Evolutionary conservation across 2,113 vertebrate species (phyloP), one percentile per base, ranked within the genome.

Genomic region (Actenoides lindsayi): DNA sequence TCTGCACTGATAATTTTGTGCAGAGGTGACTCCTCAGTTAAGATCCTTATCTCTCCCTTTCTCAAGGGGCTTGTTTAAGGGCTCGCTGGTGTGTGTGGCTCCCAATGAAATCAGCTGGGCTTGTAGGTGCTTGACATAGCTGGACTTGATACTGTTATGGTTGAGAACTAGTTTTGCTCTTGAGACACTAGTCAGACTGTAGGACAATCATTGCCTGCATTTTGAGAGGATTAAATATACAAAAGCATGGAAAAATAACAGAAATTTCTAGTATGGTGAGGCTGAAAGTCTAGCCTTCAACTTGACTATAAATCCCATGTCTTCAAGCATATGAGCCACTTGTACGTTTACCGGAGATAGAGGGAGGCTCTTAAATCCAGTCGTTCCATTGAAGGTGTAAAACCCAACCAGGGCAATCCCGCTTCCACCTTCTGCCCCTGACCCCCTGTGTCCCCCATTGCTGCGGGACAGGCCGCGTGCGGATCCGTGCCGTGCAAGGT

Each of bases 391-490:
- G 1, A 54, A 50, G 37, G 25, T 12, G 4, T 54, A 20, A 68
- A 27, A 56, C 15, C 7, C 30, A 64, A 10, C 30, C 46, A 60
- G 74, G 62, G 24, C 48, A 53, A 35, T 59, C 42, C 56, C 31
- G 46, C 30, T 37, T 48, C 48, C 73, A 57, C 31, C 51, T 78
- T 11, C 27, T 6, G 1, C 21, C 79, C 56, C 13, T 54, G 27
- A 9, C 37, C 16, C 3, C 35, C 30, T 0, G 0, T 20, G 50
- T 46, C 2, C 31, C 59, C 24, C 8, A 17, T 2, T 16, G 69
- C n/a, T 30, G 50, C 0, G 15, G 27, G 35, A 30, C 74, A 69
- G 54, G 67, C 48, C 2, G 11, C 41, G 68, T 14, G 1, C 9
- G 23, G 48, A 2, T 59, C 21, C 7, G 12, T 41, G 87, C 48